phyloP scores from a whole-genome alignment of 2,797 vertebrate genomes.

The Acanthopagrus latus region DNA sequence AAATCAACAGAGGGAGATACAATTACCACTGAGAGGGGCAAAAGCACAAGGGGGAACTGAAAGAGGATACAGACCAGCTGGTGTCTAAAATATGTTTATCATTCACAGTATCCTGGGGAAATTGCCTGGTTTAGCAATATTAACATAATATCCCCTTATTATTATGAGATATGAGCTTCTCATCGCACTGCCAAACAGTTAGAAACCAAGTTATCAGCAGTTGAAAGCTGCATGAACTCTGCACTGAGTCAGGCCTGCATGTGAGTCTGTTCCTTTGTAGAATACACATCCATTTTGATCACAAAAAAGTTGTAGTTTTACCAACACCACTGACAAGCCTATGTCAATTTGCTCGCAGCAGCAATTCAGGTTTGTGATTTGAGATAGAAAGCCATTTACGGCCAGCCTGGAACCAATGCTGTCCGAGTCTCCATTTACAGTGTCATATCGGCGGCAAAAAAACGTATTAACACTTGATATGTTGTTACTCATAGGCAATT shows the following conservation, averaged over 20 bases:
- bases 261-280: slow-evolving; percentile 23
- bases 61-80: slow-evolving; percentile 4
- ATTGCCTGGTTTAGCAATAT: slow-evolving; percentile 19
- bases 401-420: slow-evolving; percentile 39
- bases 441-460: slow-evolving; percentile 41
- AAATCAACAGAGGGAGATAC: slow-evolving; percentile 35
- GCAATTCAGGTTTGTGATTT: slow-evolving; percentile 51
- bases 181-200: slow-evolving; percentile 10
- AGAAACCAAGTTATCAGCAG: slow-evolving; percentile 20
- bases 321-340: slow-evolving; percentile 34
- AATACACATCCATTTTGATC: slow-evolving; percentile 37
- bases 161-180: slow-evolving; percentile 18
- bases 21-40: slow-evolving; percentile 22
- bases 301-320: slow-evolving; percentile 34
- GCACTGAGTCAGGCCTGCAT: background rate
- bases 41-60: background rate
- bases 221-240: slow-evolving; percentile 19
- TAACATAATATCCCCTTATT: slow-evolving; percentile 21
- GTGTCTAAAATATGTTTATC: background rate
- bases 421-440: slow-evolving; percentile 25
- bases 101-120: slow-evolving; percentile 13
- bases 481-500: background rate
- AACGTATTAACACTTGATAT: slow-evolving; percentile 29
- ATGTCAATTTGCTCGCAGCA: slow-evolving; percentile 54
- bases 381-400: slow-evolving; percentile 48